Evolutionary conservation across 2,797 vertebrate genomes (phyloP).

Genomic region (Pangasius krempfi): DNA sequence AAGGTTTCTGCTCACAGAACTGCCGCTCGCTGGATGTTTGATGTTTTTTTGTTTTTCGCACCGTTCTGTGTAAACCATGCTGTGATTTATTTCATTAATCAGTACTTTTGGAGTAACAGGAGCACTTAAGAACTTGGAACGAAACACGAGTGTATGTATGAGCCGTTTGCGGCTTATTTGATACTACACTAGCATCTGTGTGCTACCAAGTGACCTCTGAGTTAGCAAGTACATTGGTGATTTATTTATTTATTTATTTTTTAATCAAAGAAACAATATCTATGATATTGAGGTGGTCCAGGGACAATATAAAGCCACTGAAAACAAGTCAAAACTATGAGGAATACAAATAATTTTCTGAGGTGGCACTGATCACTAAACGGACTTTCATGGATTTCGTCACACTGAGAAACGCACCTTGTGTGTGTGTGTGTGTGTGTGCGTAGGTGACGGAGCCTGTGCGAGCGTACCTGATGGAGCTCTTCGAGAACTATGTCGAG

Average conservation of each 20-base stretch:
- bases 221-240: too few species aligned
- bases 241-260: too few species aligned
- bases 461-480: conserved; percentile 73
- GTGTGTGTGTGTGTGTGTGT: not conserved
- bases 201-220: too few species aligned
- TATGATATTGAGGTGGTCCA: not conserved
- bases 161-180: too few species aligned
- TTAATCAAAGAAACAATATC: not conserved
- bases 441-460: conserved; percentile 59
- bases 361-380: not conserved
- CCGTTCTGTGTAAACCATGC: too few species aligned
- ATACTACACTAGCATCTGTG: too few species aligned
- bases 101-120: not conserved
- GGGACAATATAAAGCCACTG: not conserved
- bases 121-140: not conserved
- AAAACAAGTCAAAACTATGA: not conserved
- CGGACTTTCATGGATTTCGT: not conserved
- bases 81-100: conserved; percentile 23
- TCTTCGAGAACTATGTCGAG: conserved; percentile 82
- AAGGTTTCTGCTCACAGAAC: too few species aligned
- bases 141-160: not conserved
- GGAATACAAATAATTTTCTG: not conserved
- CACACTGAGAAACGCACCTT: not conserved
- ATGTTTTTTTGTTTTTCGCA: too few species aligned
- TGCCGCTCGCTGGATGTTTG: too few species aligned